Base-by-base conservation (phyloP, 2,113 vertebrate species). In the Plectropomus leopardus region DNA sequence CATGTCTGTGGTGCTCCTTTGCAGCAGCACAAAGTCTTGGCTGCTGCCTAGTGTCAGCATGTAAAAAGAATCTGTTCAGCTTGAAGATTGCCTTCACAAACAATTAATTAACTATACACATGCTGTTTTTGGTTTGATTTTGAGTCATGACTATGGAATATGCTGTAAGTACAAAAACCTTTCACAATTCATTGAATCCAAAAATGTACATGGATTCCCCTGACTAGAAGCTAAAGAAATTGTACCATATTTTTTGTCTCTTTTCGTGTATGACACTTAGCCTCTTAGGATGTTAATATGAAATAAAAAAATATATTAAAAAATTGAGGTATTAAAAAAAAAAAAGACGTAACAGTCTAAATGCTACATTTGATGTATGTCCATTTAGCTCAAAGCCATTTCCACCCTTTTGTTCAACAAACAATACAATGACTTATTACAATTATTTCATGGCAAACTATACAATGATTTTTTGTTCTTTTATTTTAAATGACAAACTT, bases 31-130 rank as follows among this genome's bases (percentile, higher is more conserved):
- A 71, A 59, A 72, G 13, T 23, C 59, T 42, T 4, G 2, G 44
- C 24, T 71, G 57, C 34, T 54, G 50, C 32, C 55, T 40, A 66
- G 55, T 81, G 61, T 44, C 51, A 84, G 76, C 32, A 34, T 48
- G 67, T 42, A n/a, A 72, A 66, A 66, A 1, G 3, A 45, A 65
- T 60, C 42, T 44, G 44, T 45, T 72, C 55, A 61, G 32, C 32
- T 65, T 4, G 14, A 65, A 34, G 24, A 66, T 45, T 47, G 30
- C 24, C 32, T 70, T 74, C 14, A 45, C 10, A 26, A 60, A 48
- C 42, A 23, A 15, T 34, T 64, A 16, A 42, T 72, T 7, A 45
- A 60, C 13, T 42, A 2, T 21, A 17, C 17, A 58, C 48, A 51
- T 4, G 40, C 40, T 64, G 57, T n/a, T 28, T 17, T 36, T 26